A percentile compares a stretch with the other conserved stretches of the same genome.
Evolutionary conservation across 2,888 invertebrate genomes (phyloP).

Genomic region (Amphipoea lucens): DNA sequence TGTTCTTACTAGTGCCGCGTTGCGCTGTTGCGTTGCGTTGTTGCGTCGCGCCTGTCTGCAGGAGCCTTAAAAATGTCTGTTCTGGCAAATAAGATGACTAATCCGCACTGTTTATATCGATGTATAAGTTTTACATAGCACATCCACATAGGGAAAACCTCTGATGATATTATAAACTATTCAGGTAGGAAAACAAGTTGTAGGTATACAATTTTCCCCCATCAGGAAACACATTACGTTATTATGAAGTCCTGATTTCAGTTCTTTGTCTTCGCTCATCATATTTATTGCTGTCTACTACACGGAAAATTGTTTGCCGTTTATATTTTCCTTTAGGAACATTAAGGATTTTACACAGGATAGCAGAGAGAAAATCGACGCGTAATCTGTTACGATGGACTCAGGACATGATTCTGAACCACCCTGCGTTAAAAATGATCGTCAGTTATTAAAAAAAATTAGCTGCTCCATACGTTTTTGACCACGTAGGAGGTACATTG

Average conservation of each 20-base stretch:
- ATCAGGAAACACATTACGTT: not conserved
- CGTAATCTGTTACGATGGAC: no score
- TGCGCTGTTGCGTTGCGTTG: not conserved
- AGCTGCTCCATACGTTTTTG: no score
- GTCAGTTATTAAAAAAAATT: no score
- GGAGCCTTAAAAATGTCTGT: conserved; percentile 19
- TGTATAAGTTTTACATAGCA: not conserved
- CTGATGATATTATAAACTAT: conserved; percentile 13
- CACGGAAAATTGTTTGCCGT: not conserved
- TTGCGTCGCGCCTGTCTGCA: not conserved
- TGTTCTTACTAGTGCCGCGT: not conserved
- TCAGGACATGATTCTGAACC: no score
- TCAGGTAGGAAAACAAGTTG: not conserved
- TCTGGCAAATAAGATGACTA: conserved; percentile 41
- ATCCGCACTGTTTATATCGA: conserved; percentile 5
- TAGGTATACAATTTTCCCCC: not conserved
- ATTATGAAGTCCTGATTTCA: not conserved
- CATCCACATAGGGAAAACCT: not conserved
- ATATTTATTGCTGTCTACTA: not conserved
- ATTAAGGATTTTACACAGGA: not conserved
- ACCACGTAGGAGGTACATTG: no score
- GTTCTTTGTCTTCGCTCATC: not conserved
- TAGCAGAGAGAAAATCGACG: no score
- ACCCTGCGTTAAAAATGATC: no score
- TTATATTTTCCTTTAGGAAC: not conserved